phyloP scores from a whole-genome alignment of 2,888 invertebrate species.

The Acleris laterana region DNA sequence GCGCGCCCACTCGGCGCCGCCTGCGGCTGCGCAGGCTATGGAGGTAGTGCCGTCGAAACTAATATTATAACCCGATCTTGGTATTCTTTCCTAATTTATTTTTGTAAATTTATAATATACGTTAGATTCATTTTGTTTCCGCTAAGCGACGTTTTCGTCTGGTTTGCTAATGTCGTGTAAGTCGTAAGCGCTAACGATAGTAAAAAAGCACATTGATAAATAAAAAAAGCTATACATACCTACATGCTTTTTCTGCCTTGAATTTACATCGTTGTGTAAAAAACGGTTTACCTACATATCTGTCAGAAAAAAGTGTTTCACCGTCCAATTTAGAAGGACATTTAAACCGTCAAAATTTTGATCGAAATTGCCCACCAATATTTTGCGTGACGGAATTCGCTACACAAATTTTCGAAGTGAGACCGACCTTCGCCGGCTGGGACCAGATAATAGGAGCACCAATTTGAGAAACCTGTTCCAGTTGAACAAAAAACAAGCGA shows the following conservation, averaged over 20 bases:
- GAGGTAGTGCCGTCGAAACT: conserved; percentile 21
- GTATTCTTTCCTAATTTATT: conserved; percentile 9
- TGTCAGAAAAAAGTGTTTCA: conserved; percentile 27
- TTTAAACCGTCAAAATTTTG: conserved; percentile 39
- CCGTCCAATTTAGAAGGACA: conserved; percentile 35
- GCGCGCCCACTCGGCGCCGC: conserved; percentile 45
- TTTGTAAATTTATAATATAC: neutral
- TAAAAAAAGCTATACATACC: too few relatives aligned
- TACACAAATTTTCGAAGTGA: conserved; percentile 71
- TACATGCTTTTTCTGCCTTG: too few relatives aligned
- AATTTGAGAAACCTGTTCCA: conserved; percentile 80
- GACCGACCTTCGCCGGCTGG: conserved; percentile 75
- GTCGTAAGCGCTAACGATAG: too few relatives aligned
- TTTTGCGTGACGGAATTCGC: conserved; percentile 82
- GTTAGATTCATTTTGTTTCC: neutral
- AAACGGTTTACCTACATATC: neutral
- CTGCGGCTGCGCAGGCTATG: conserved; percentile 25
- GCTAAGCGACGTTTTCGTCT: neutral
- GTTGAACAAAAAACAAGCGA: conserved; percentile 66
- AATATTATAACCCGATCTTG: conserved; percentile 13
- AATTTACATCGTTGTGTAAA: neutral
- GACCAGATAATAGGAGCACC: conserved; percentile 80
- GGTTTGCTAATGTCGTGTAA: too few relatives aligned
- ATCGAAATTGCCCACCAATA: conserved; percentile 62
- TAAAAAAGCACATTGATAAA: too few relatives aligned